Evolutionary conservation across 2,113 vertebrate species (phyloP).

Genomic region (Carassius carassius): DNA sequence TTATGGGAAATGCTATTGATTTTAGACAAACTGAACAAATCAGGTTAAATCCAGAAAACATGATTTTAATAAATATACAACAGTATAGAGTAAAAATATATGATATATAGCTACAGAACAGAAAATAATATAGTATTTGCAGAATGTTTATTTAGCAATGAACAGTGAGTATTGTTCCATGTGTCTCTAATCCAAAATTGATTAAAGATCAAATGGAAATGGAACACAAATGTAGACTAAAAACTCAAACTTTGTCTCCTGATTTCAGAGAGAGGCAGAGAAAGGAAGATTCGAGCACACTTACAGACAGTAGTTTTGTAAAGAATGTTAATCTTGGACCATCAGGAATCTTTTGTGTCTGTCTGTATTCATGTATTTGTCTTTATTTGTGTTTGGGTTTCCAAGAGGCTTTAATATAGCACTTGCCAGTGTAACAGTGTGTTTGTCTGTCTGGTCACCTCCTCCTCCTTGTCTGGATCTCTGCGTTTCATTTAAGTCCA

Average conservation of each 20-base stretch:
- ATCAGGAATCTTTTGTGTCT: neutral
- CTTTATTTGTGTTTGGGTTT: slow-evolving; percentile 28
- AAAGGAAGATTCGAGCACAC: neutral
- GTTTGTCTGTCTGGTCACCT: slow-evolving; percentile 15
- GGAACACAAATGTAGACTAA: neutral
- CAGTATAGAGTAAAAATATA: no score
- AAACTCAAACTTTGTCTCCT: neutral
- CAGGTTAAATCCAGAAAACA: no score
- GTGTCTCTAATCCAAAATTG: neutral
- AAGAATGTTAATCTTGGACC: neutral
- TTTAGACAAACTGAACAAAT: no score
- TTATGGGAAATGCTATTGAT: no score
- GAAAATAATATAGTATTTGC: neutral
- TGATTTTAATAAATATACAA: no score
- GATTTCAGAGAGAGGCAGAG: neutral
- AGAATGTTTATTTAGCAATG: neutral
- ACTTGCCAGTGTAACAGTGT: neutral
- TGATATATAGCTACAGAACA: neutral
- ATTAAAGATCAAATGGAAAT: neutral
- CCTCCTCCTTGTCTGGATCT: slow-evolving; percentile 10
- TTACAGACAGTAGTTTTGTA: neutral
- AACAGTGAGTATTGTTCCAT: neutral
- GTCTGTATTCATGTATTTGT: slow-evolving; percentile 2
- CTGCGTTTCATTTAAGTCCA: neutral
- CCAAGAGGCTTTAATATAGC: neutral